Conservation (phyloP, 2,113 vertebrate genomes). For the Pithys albifrons region DNA sequence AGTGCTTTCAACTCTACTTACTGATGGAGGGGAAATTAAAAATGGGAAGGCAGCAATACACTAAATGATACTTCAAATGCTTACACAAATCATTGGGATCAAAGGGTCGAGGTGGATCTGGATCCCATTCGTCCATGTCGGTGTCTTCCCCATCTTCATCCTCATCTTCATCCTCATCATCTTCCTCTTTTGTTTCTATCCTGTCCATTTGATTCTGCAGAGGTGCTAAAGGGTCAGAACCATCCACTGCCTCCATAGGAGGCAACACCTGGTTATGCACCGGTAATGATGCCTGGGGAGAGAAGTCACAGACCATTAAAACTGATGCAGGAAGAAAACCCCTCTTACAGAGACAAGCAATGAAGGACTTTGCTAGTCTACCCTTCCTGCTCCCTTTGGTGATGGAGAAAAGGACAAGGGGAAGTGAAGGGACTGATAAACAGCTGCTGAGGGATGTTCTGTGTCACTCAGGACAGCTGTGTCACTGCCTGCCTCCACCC, state of each 20-base stretch:
- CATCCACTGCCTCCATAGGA: constrained; percentile 82
- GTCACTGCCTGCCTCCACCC: background rate
- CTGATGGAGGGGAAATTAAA: background rate
- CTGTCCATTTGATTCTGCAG: constrained; percentile 86
- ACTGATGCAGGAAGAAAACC: background rate
- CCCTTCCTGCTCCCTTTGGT: background rate
- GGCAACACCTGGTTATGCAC: constrained; percentile 83
- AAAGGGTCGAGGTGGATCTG: constrained; percentile 84
- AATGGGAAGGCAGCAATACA: background rate
- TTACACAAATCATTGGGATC: constrained; percentile 93
- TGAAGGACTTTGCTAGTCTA: background rate
- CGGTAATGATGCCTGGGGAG: constrained; percentile 80
- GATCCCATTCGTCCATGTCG: constrained; percentile 94
- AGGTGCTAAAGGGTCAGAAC: constrained; percentile 80
- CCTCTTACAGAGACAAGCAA: background rate
- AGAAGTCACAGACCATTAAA: background rate
- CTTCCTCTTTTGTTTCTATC: constrained; percentile 89
- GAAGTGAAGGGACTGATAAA: background rate
- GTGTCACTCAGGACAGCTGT: background rate
- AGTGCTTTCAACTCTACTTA: background rate
- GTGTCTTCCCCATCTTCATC: constrained; percentile 88
- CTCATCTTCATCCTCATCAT: constrained; percentile 89
- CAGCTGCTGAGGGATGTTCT: background rate
- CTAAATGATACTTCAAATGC: constrained; percentile 1
- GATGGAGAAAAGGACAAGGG: background rate